Base-by-base conservation (phyloP, 2,888 invertebrate species). In the Parnassius mnemosyne region DNA sequence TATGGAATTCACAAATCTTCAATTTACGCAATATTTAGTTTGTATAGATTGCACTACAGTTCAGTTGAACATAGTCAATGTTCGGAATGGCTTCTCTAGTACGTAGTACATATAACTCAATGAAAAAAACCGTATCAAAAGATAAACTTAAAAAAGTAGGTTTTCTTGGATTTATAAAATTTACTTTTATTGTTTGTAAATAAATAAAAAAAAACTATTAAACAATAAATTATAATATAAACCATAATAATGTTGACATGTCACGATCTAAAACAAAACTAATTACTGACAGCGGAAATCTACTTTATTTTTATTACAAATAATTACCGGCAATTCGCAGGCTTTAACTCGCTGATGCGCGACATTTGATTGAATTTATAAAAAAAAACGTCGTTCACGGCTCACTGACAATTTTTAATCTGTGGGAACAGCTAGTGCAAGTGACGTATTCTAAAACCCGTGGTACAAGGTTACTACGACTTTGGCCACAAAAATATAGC, bases 361-460 rank as follows among this genome's bases (percentile, higher is more conserved):
- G 44, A 60, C 60, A 57, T 16, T 13, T n/a, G 41, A 25, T 50
- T n/a, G 16, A 44, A 60, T 34, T 49, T 46, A 12, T 41, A 54
- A 42, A 42, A 16, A 47, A 46, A 58, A 16, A 52, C 53, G 44
- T 52, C 7, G 34, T 34, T 34, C 34, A 34, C 34, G 5, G 34
- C 34, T 34, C 34, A 16, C 47, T 47, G 41, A n/a, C 16, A 41
- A 56, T 62, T 47, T 57, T 61, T 47, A 57, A 62, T 61, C 53
- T 57, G 57, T 57, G 47, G 12, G 9, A 57, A 56, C 16, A 49
- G 41, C 20, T 51, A 42, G 25, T n/a, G 52, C 42, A 34, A 34
- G 7, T 34, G 34, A 34, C 34, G 7, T 34, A 34, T 34, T 34
- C 7, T 20, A 20, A 20, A 20, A 20, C 5, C 1, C 34, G 34